phyloP scores from a whole-genome alignment of 1,140 invertebrate genomes.

The Lethocerus indicus region DNA sequence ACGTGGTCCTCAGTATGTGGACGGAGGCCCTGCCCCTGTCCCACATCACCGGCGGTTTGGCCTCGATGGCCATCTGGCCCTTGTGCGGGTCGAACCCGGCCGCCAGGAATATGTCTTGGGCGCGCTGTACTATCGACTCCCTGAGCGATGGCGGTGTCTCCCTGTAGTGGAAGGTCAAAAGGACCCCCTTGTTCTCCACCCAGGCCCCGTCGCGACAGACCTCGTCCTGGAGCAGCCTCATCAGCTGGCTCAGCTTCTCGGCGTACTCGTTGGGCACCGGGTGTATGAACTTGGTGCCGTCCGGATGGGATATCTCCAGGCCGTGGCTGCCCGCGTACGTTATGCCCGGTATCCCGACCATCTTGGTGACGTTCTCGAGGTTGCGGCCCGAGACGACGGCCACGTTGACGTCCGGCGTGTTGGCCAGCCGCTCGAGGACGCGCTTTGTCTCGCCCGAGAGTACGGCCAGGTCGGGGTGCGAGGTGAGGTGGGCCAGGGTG shows the following conservation, averaged over 20 bases:
- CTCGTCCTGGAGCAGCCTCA: conserved; percentile 68
- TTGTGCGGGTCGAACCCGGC: conserved; percentile 59
- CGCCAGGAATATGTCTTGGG: conserved; percentile 49
- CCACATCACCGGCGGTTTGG: conserved; percentile 76
- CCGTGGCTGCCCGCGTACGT: conserved; percentile 85
- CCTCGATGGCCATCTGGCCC: conserved; percentile 74
- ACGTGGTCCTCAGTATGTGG: conserved; percentile 73
- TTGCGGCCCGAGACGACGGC: conserved; percentile 75
- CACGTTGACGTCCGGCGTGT: conserved; percentile 75
- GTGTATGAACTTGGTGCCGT: conserved; percentile 80
- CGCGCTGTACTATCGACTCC: conserved; percentile 43
- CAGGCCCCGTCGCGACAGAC: conserved; percentile 73
- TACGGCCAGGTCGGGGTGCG: conserved; percentile 74
- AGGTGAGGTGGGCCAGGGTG: conserved; percentile 71
- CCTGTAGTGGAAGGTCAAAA: conserved; percentile 76
- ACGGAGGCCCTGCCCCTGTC: conserved; percentile 80
- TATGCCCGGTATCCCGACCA: conserved; percentile 43
- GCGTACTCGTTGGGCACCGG: conserved; percentile 76
- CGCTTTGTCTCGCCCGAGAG: conserved; percentile 71
- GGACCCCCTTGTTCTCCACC: conserved; percentile 80
- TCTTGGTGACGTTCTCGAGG: conserved; percentile 73
- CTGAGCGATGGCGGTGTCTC: conserved; percentile 54
- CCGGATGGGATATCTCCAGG: conserved; percentile 76
- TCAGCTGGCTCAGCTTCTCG: conserved; percentile 60
- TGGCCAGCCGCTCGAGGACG: conserved; percentile 62